These are phyloP conservation scores for Caenorhabditis elegans DNA, from an alignment of 1,140 invertebrate species.

Conservation along the genomic window WBcel235 BX284606.5:14452001-14452500, in stretches of 20 bases:
- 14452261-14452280: conserved; percentile 88
- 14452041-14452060: conserved; percentile 95
- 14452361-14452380: not conserved
- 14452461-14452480: too few relatives aligned
- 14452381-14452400: not conserved
- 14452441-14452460: too few relatives aligned
- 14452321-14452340: not conserved
- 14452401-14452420: not conserved
- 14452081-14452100: not conserved
- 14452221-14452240: conserved; percentile 77
- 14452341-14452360: not conserved
- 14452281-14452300: conserved; percentile 89
- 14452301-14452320: conserved; percentile 90
- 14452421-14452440: not conserved
- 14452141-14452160: too few relatives aligned
- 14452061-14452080: conserved; percentile 64
- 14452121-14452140: not conserved
- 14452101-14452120: not conserved
- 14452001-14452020: conserved; percentile 99
- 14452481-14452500: too few relatives aligned
- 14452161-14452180: conserved; percentile 82
- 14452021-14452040: conserved; percentile 96
- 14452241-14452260: conserved; percentile 98
- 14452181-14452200: conserved; percentile 99
- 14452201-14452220: conserved; percentile 93